Evolutionary conservation across 2,888 invertebrate species (phyloP), one percentile per base, ranked within the genome.

Genomic region (Troglohyphantes excavatus): DNA sequence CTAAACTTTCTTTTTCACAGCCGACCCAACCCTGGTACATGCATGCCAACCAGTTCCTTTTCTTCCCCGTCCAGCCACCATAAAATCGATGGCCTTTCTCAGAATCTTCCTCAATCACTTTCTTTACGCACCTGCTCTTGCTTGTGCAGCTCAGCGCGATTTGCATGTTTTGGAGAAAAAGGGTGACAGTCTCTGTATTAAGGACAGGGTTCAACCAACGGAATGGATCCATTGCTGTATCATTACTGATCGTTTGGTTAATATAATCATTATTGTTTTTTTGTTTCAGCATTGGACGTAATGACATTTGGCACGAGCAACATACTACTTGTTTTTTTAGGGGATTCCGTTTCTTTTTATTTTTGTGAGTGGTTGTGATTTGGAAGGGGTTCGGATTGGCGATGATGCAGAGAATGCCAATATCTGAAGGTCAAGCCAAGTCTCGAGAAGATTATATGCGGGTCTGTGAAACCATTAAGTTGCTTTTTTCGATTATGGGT

Each of bases 41-140:
- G 39, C 7, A 11, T 39, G 13, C 1, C 39, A 39, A 39, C 39
- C 3, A 53, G 53, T n/a, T 53, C 33, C n/a, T 33, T 33, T 9
- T 9, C 3, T 33, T 33, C 33, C 5, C 33, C 33, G 9, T 33
- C 39, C 63, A 43, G 63, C 65, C 26, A n/a, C 70, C 46, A n/a
- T 17, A 46, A 46, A 72, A 72, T 72, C 78, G 39, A 43, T 78
- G 76, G 65, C 43, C 61, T 68, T 82, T 63, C 73, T 79, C 27
- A 68, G 73, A 89, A 89, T 88, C 81, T 79, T 26, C 68, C 39
- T 75, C 43, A 73, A 53, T 84, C 84, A 67, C 43, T 84, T 63
- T 76, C 68, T 59, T 7, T 29, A 27, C 43, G 70, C 86, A 87
- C 87, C 79, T 87, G 79, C 79, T 78, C 33, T 33, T 39, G 17